Conservation (phyloP, 2,797 vertebrate genomes). For the Linurgus olivaceus region DNA sequence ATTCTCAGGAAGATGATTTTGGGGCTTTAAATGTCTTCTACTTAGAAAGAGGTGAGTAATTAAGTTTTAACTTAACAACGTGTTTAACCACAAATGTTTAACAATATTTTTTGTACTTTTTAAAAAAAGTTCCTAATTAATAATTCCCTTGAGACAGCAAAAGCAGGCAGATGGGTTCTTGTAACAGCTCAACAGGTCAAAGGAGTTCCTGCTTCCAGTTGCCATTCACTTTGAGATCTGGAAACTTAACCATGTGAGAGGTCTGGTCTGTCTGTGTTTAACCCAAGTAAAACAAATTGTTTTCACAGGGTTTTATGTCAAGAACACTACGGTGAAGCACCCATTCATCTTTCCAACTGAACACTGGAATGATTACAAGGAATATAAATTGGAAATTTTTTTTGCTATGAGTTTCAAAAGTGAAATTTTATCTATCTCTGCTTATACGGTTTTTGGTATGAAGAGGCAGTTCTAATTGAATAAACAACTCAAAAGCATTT, state of each 20-base stretch:
- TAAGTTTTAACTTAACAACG: background rate
- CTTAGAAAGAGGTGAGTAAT: background rate
- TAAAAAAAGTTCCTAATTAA: background rate
- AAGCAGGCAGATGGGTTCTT: background rate
- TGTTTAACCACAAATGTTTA: background rate
- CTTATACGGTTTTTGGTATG: accelerated
- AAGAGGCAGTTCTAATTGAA: background rate
- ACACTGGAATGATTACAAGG: background rate
- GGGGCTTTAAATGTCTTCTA: background rate
- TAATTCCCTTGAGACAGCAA: background rate
- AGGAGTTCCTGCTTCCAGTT: background rate
- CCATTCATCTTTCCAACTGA: background rate
- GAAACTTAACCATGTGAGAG: background rate
- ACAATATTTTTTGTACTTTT: background rate
- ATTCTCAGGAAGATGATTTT: background rate
- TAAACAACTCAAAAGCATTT: background rate
- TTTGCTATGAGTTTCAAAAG: background rate
- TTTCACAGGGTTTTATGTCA: background rate
- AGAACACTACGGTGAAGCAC: background rate
- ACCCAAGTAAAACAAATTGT: background rate
- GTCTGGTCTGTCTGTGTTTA: background rate
- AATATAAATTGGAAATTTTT: background rate
- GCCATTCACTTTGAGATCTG: background rate
- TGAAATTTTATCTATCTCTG: background rate
- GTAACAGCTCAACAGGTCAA: background rate